A percentile compares a stretch with the other conserved stretches of the same genome.
These are phyloP conservation scores for Mobula hypostoma DNA, from an alignment of 2,113 vertebrate genomes.

Conservation along the genomic window DNA sequence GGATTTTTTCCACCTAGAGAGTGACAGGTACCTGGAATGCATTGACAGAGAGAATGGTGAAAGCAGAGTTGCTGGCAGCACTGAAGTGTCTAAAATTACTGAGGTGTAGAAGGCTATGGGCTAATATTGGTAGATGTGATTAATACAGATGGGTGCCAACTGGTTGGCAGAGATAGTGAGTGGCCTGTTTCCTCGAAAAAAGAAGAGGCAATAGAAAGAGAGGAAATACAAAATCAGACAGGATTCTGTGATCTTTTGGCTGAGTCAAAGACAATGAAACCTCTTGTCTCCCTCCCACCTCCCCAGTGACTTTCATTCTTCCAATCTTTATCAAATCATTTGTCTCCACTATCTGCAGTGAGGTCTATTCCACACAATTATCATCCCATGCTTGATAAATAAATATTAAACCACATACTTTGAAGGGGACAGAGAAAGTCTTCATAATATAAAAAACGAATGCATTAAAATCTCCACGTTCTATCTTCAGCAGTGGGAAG, in stretches of 20 bases:
- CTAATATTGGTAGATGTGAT: too few species aligned
- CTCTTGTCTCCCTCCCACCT: neutral
- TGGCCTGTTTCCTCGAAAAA: neutral
- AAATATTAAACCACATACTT: neutral
- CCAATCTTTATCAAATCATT: neutral
- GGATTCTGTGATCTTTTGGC: neutral
- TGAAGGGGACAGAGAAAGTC: neutral
- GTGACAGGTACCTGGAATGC: too few species aligned
- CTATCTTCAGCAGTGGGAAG: neutral
- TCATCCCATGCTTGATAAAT: neutral
- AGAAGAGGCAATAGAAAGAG: neutral
- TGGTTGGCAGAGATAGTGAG: too few species aligned
- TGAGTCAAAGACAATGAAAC: neutral
- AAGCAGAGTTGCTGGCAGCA: too few species aligned
- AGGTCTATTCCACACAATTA: neutral
- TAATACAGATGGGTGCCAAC: too few species aligned
- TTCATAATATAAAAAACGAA: neutral
- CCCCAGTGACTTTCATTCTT: neutral
- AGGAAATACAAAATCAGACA: neutral
- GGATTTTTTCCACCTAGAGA: too few species aligned
- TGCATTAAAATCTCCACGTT: neutral
- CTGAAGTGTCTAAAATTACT: too few species aligned
- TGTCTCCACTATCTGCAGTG: neutral
- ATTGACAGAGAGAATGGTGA: too few species aligned
- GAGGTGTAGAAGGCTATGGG: too few species aligned